phyloP scores from a whole-genome alignment of 1,140 invertebrate genomes.

The Macrosteles quadrilineatus region DNA sequence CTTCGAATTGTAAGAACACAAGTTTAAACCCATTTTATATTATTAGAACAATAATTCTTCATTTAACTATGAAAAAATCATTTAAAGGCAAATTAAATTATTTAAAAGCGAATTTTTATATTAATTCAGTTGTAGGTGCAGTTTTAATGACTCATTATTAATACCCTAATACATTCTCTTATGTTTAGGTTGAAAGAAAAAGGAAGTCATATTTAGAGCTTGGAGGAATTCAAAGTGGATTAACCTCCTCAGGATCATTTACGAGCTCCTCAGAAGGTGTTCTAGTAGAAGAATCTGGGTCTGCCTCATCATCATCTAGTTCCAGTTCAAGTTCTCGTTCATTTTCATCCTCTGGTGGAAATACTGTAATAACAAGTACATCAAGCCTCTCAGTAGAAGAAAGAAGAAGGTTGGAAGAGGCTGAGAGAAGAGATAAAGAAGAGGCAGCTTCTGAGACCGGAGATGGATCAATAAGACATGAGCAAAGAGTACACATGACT shows the following conservation, averaged over 20 bases:
- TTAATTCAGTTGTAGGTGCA: too few relatives aligned
- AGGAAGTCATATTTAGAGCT: constrained; percentile 42
- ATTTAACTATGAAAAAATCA: too few relatives aligned
- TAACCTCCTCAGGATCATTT: constrained; percentile 32
- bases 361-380: background rate
- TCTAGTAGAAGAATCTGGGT: constrained; percentile 52
- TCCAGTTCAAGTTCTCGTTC: constrained; percentile 50
- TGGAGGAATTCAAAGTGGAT: constrained; percentile 31
- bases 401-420: constrained; percentile 35
- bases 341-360: constrained; percentile 22
- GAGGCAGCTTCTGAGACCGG: constrained; percentile 29
- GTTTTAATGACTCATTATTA: too few relatives aligned
- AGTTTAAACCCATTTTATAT: too few relatives aligned
- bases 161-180: too few relatives aligned
- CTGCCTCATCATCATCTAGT: constrained; percentile 67
- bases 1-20: too few relatives aligned
- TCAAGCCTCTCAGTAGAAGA: constrained; percentile 34
- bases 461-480: constrained; percentile 32
- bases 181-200: constrained; percentile 41
- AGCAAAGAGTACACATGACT: constrained; percentile 5
- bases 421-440: constrained; percentile 34
- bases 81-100: too few relatives aligned
- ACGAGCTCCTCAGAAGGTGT: constrained; percentile 17
- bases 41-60: too few relatives aligned
- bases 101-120: too few relatives aligned